Evolutionary conservation across 2,888 invertebrate genomes (phyloP).

Genomic region (Ligdia adustata): DNA sequence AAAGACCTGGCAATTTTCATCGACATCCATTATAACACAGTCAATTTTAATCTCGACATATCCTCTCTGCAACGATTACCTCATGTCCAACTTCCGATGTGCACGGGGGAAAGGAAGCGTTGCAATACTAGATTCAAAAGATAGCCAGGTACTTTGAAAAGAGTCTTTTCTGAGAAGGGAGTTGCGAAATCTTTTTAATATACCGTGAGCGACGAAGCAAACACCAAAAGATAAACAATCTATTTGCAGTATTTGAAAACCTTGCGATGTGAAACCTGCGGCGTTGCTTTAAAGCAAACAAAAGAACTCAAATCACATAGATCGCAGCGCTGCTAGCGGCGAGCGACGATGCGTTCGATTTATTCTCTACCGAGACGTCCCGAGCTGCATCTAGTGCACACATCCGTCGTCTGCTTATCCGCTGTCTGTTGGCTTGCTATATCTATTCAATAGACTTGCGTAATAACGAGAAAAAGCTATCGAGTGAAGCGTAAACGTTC

Average conservation of each 20-base stretch:
- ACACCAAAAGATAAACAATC: not conserved
- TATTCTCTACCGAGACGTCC: conserved; percentile 30
- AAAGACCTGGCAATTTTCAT: conserved; percentile 9
- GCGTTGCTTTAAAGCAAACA: conserved; percentile 32
- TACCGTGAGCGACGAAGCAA: too few species aligned
- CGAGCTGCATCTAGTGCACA: conserved; percentile 29
- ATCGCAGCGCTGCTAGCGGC: conserved; percentile 21
- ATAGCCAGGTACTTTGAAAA: too few species aligned
- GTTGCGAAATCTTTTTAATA: too few species aligned
- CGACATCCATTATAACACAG: conserved; percentile 13
- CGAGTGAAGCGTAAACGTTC: not conserved
- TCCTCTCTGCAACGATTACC: not conserved
- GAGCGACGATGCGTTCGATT: conserved; percentile 19
- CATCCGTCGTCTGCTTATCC: conserved; percentile 35
- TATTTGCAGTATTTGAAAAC: conserved; percentile 1
- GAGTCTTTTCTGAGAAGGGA: too few species aligned
- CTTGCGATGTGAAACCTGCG: not conserved
- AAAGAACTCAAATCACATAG: conserved; percentile 42
- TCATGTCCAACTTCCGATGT: not conserved
- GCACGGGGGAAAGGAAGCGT: too few species aligned
- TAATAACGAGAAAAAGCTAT: conserved; percentile 1
- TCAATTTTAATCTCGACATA: conserved; percentile 1
- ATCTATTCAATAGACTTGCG: conserved; percentile 2
- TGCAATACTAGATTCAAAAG: not conserved
- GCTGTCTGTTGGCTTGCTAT: too few species aligned